Evolutionary conservation across 2,888 invertebrate genomes (phyloP), one percentile per base, ranked within the genome.

Genomic region (Patella depressa): DNA sequence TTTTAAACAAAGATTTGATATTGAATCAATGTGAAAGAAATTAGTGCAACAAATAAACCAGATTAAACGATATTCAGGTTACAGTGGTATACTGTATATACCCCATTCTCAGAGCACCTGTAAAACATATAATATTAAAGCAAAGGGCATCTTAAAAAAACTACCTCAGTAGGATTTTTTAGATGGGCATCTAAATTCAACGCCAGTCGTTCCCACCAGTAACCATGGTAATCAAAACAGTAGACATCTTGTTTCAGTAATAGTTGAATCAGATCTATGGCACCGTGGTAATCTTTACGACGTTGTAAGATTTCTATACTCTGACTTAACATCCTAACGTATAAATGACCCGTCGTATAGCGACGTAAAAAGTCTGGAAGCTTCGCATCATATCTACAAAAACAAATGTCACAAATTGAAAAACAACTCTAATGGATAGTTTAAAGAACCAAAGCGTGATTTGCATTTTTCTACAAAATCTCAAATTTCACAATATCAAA

Each of bases 201-300:
- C 0, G 94, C 93, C 77, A 94, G 93, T 83, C 95, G 93, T 53
- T 94, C 93, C 88, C 93, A 94, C 92, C 92, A 93, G 72, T 89
- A 86, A 2, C 94, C 93, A 54, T 92, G 87, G 75, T 89, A 89
- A 77, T 90, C 88, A 34, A 81, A 77, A 79, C 91, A 91, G 83
- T 92, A 93, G 3, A 85, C 81, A 1, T 88, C 87, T 86, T 94
- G 94, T 0, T 83, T 83, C 19, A 95, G 91, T 24, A 95, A 89
- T 11, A 89, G 85, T 5, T 92, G 88, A 0, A 95, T 90, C 65
- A 94, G 92, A 0, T 93, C 90, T 45, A 94, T 91, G 0, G 94
- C 94, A 3, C 93, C 89, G 2, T 83, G 83, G 82, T 93, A 93
- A 17, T 91, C 86, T 80, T 91, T 92, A 70, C 90, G 81, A 69